Base-by-base conservation (phyloP, 1,140 invertebrate species). In the Akabosia matsudoensis region DNA sequence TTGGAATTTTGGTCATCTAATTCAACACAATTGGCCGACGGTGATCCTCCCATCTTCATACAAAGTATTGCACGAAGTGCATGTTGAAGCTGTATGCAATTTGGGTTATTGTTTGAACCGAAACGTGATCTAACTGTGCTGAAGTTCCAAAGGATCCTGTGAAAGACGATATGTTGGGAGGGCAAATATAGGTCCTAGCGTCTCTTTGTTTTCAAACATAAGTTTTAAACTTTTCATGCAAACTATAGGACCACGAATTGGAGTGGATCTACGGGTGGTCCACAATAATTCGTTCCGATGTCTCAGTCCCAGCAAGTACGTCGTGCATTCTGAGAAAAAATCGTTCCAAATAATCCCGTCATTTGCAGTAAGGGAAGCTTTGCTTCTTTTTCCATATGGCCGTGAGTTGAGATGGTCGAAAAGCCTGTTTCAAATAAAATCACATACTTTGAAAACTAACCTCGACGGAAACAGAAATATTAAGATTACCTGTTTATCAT, bases 91-190 rank as follows among this genome's bases (percentile, higher is more conserved):
- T 82, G 81, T 24, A n/a, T 18, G 1, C 34, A 52, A 33, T 77
- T 77, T 4, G 75, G 81, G 74, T 80, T 82, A 34, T 80, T 76
- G 52, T 81, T 82, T 33, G 72, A 74, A 0, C 82, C 76, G 24
- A 74, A 52, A 24, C 73, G 64, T 22, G 31, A 70, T 37, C 79
- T 24, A 0, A 82, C 54, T 0, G 26, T 56, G 16, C 74, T 24
- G 64, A 82, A 82, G 45, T 70, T 82, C 80, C n/a, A 82, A 33
- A 54, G 79, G 80, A 74, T 82, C 82, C 51, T 81, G 79, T 24
- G 75, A 71, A 14, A 79, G 24, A 70, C 77, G 81, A 76, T 80
- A 81, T 1, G 70, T 76, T 56, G 45, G 34, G n/a, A n/a, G n/a
- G n/a, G n/a, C n/a, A n/a, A n/a, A n/a, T n/a, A n/a, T n/a, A n/a